Evolutionary conservation across 2,113 vertebrate genomes (phyloP).

Genomic region (Butastur rufipennis): DNA sequence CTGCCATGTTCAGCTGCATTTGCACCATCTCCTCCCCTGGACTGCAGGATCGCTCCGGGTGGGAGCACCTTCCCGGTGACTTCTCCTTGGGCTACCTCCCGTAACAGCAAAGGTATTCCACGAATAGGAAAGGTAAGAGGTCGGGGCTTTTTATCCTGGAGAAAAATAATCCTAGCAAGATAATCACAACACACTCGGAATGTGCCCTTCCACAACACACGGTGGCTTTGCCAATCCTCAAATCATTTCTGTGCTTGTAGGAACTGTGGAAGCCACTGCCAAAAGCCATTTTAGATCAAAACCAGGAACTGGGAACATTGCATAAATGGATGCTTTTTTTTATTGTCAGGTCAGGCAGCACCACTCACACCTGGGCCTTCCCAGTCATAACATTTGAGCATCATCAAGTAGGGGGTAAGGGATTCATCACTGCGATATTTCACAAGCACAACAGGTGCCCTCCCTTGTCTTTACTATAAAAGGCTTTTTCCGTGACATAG

Average conservation of each 20-base stretch:
- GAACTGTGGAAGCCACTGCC: not conserved
- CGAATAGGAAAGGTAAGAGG: not conserved
- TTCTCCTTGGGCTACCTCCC: not conserved
- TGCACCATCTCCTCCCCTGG: not conserved
- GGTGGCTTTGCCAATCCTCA: not conserved
- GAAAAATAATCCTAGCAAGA: not conserved
- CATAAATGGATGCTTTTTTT: not conserved
- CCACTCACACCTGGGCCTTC: not conserved
- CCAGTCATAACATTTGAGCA: not conserved
- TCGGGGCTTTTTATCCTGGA: not conserved
- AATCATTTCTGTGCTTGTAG: not conserved
- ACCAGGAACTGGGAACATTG: not conserved
- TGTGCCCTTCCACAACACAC: not conserved
- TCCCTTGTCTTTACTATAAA: not conserved
- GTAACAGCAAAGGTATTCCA: not conserved
- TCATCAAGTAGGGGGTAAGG: not conserved
- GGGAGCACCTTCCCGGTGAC: accelerated
- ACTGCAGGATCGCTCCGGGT: accelerated
- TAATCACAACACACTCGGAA: not conserved
- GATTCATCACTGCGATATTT: not conserved
- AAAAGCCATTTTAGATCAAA: not conserved
- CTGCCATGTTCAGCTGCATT: not conserved
- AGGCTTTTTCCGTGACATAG: not conserved
- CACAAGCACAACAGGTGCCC: not conserved
- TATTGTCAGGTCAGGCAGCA: not conserved